Percentiles rank a stretch among this genome's conserved stretches.
These are phyloP conservation scores for Heteronetta atricapilla DNA, from an alignment of 2,113 vertebrate species.

Conservation along the genomic window DNA sequence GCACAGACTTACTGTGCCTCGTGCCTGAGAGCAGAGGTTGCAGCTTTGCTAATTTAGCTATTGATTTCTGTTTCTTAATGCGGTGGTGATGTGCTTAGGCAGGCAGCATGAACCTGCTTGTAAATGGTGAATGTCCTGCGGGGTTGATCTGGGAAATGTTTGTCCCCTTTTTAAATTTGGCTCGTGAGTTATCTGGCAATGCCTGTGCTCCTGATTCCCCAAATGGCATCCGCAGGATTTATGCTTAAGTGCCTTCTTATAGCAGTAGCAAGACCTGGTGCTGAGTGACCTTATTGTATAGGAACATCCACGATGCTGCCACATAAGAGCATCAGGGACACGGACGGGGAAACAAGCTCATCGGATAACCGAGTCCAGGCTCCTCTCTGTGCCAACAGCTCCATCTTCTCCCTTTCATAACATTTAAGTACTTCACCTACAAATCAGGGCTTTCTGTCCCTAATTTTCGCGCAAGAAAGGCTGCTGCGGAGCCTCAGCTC, in stretches of 20 bases:
- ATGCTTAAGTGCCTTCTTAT: no score
- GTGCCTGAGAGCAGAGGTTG: not conserved
- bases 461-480: not conserved
- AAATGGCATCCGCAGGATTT: no score
- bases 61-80: not conserved
- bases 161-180: not conserved
- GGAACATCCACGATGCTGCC: not conserved
- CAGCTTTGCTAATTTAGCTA: not conserved
- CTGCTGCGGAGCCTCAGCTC: not conserved
- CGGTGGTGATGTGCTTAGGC: not conserved
- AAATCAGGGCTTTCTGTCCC: not conserved
- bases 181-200: not conserved
- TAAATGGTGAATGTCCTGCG: not conserved
- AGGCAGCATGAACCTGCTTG: not conserved
- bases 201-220: no score
- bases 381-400: not conserved
- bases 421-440: not conserved
- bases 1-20: not conserved
- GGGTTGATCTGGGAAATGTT: no score
- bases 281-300: no score
- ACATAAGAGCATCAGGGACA: not conserved
- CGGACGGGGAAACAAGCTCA: not conserved
- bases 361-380: not conserved
- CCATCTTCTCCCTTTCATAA: not conserved
- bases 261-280: no score